A percentile compares a stretch with the other conserved stretches of the same genome.
phyloP scores from a whole-genome alignment of 2,797 vertebrate genomes.

The Avahi laniger region DNA sequence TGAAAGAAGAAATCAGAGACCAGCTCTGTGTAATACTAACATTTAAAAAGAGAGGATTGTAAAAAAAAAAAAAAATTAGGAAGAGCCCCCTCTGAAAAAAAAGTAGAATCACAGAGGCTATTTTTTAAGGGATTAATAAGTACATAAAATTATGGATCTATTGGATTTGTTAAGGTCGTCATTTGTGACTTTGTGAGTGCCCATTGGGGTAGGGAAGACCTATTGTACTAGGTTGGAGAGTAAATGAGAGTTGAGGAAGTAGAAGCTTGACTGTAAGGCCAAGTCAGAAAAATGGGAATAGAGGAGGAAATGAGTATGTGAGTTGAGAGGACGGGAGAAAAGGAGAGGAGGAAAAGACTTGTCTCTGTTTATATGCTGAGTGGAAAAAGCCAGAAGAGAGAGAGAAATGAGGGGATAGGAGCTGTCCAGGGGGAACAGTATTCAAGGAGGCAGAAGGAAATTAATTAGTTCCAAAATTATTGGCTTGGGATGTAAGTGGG shows the following conservation, averaged over 20 bases:
- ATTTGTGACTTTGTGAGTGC: background rate
- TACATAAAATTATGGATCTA: background rate
- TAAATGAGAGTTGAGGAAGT: background rate
- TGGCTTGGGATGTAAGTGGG: background rate
- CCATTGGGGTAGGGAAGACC: background rate
- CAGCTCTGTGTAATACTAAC: background rate
- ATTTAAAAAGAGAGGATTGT: background rate
- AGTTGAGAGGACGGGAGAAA: background rate
- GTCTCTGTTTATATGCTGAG: background rate
- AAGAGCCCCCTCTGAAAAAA: background rate
- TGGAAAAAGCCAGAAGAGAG: background rate
- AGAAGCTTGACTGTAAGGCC: background rate
- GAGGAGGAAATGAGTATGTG: background rate
- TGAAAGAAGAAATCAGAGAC: background rate
- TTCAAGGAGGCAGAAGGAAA: background rate
- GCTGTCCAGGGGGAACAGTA: background rate
- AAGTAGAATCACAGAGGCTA: background rate
- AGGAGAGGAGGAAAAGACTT: background rate
- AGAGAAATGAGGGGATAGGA: background rate
- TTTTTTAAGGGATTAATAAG: background rate
- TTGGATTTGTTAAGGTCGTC: background rate
- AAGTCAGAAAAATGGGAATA: background rate
- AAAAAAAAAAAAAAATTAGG: background rate
- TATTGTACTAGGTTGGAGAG: background rate
- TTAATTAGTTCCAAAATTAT: slow-evolving; percentile 18